These are phyloP conservation scores for Anastrepha ludens DNA, from an alignment of 1,140 invertebrate species.

Conservation along the genomic window DNA sequence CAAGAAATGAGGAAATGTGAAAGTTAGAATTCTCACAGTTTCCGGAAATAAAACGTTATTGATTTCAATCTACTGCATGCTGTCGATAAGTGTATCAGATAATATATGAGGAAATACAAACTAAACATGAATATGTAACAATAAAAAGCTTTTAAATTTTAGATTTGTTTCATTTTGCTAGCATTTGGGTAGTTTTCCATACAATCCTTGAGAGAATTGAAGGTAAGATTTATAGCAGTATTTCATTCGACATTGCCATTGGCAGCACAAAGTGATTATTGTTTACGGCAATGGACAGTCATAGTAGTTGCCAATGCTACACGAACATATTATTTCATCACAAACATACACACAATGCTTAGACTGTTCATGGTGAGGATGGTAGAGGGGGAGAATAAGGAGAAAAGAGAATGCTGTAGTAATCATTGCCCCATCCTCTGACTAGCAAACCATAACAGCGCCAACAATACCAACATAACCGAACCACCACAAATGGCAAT, in stretches of 20 bases:
- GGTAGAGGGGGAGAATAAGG: neutral
- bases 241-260: constrained; percentile 41
- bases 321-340: constrained; percentile 27
- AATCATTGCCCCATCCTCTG: constrained; percentile 32
- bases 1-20: neutral
- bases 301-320: constrained; percentile 11
- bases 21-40: neutral
- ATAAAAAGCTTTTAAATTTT: constrained; percentile 43
- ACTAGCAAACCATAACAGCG: neutral
- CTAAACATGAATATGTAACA: neutral
- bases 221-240: constrained; percentile 44
- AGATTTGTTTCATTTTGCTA: constrained; percentile 22
- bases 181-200: constrained; percentile 7
- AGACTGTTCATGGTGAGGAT: constrained; percentile 4
- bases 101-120: neutral
- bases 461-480: neutral
- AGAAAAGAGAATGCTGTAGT: neutral
- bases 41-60: constrained; percentile 16
- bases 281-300: constrained; percentile 45
- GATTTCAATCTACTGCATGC: constrained; percentile 11
- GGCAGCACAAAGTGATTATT: constrained; percentile 48
- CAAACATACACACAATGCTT: neutral
- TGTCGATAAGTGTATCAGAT: constrained; percentile 17
- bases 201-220: constrained; percentile 44
- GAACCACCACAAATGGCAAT: neutral